These are phyloP conservation scores for Drosophila simulans DNA, from an alignment of 1,140 invertebrate species.

Conservation along the genomic window DNA sequence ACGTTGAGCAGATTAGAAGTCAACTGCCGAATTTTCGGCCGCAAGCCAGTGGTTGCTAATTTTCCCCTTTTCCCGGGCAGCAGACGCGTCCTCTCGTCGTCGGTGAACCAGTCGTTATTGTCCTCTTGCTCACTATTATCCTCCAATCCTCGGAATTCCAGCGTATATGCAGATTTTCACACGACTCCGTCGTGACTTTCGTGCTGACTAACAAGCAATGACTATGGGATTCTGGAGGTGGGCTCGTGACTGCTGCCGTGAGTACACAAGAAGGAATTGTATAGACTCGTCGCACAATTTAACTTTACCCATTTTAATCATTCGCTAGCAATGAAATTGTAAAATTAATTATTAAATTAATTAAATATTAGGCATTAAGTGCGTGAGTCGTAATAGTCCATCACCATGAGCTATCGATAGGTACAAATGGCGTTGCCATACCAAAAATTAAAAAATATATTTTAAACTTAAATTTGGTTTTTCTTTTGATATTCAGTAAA, in stretches of 20 bases:
- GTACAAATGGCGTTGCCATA: background rate
- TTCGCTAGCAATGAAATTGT: background rate
- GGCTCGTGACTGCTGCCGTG: background rate
- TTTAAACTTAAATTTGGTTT: background rate
- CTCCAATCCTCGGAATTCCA: conserved; percentile 39
- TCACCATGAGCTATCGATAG: background rate
- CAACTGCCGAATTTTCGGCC: conserved; percentile 60
- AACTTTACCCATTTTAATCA: background rate
- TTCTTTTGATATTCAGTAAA: background rate
- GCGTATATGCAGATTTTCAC: conserved; percentile 46
- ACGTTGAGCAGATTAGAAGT: conserved; percentile 64
- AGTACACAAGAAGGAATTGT: background rate
- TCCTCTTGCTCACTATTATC: conserved; percentile 53
- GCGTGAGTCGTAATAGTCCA: background rate
- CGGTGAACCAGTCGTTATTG: conserved; percentile 34
- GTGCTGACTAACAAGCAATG: conserved; percentile 16
- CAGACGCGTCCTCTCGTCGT: conserved; percentile 60
- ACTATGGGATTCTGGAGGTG: background rate
- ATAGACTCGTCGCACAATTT: background rate
- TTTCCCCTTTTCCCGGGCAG: conserved; percentile 38
- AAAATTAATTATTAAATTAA: too few relatives aligned
- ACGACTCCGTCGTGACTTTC: conserved; percentile 11
- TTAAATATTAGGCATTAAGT: too few relatives aligned
- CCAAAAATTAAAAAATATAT: background rate
- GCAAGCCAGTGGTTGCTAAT: conserved; percentile 46